Base-by-base conservation (phyloP, 2,113 vertebrate species). In the Setophaga petechia region DNA sequence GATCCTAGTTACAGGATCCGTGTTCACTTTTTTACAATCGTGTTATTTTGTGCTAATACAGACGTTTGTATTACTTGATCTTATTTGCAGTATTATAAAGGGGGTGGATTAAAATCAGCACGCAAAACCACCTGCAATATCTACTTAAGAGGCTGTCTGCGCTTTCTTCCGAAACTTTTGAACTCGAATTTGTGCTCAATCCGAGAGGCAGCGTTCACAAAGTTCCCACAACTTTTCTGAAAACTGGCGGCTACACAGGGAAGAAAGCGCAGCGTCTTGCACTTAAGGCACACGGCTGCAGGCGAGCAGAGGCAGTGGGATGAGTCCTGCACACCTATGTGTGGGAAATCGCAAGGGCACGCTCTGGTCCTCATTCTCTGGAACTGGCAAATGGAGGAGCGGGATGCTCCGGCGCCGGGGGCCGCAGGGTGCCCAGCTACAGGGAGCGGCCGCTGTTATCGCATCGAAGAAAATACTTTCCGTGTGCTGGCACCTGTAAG, bases 251-350 rank as follows among this genome's bases (percentile, higher is more conserved):
- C 46, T 33, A 22, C 12, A 3, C 14, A 9, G 25, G 33, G n/a
- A 21, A 5, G 27, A 10, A 41, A 19, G 12, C 0, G 2, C 14
- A n/a, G 55, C 6, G 4, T 2, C 2, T 15, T 13, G 35, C 63
- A 15, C 25, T 30, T 4, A 1, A 1, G 31, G n/a, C 37, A 12
- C 27, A 5, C 0, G 35, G 41, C 30, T 12, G 61, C 49, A 6
- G 35, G 9, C 1, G 4, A 47, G 43, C 62, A 28, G 57, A 30
- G 52, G 31, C n/a, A 23, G 46, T 8, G 17, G 24, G 18, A 43
- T 2, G 5, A 22, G n/a, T 11, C 52, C n/a, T 61, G 44, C 65
- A 24, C 54, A 17, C 8, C 28, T 12, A 2, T 9, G 2, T 2
- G n/a, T 3, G 41, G 35, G 23, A 28, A 37, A 12, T 5, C 0